Conservation (phyloP, 2,888 invertebrate species). For the Drosophila multiciliata region DNA sequence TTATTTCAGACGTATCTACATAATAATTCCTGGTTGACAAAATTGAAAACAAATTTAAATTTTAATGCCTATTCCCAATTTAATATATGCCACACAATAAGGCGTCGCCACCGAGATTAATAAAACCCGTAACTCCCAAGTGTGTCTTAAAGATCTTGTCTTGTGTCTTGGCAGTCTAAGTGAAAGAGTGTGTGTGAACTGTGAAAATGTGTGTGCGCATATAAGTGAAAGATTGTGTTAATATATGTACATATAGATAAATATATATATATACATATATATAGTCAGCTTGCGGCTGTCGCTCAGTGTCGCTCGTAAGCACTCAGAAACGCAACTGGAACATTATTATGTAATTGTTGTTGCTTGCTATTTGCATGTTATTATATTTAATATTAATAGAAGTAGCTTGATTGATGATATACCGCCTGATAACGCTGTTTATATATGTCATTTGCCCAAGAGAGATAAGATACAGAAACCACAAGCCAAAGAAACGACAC, state of each 20-base stretch:
- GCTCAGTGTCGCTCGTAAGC: slow-evolving; percentile 3
- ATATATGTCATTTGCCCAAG: neutral
- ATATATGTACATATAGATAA: neutral
- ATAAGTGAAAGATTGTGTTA: neutral
- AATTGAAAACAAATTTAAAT: slow-evolving; percentile 81
- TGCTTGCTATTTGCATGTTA: slow-evolving; percentile 64
- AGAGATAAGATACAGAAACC: neutral
- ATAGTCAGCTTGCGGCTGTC: slow-evolving; percentile 28
- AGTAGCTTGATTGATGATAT: slow-evolving; percentile 44
- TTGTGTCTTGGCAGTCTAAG: neutral
- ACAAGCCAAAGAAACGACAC: neutral
- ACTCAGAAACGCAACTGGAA: slow-evolving; percentile 12
- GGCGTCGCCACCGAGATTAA: slow-evolving; percentile 66
- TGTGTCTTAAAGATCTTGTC: slow-evolving; percentile 26
- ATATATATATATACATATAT: neutral
- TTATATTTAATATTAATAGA: slow-evolving; percentile 58
- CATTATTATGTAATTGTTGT: slow-evolving; percentile 55
- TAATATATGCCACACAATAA: slow-evolving; percentile 69
- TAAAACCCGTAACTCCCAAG: slow-evolving; percentile 55
- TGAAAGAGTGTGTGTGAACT: slow-evolving; percentile 9
- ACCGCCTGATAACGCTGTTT: slow-evolving; percentile 4
- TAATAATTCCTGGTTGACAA: slow-evolving; percentile 59
- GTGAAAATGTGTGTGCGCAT: slow-evolving; percentile 4
- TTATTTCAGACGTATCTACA: slow-evolving; percentile 35
- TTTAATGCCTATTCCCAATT: slow-evolving; percentile 68